Evolutionary conservation across 2,113 vertebrate species (phyloP).

Genomic region (Hemibagrus wyckioides): DNA sequence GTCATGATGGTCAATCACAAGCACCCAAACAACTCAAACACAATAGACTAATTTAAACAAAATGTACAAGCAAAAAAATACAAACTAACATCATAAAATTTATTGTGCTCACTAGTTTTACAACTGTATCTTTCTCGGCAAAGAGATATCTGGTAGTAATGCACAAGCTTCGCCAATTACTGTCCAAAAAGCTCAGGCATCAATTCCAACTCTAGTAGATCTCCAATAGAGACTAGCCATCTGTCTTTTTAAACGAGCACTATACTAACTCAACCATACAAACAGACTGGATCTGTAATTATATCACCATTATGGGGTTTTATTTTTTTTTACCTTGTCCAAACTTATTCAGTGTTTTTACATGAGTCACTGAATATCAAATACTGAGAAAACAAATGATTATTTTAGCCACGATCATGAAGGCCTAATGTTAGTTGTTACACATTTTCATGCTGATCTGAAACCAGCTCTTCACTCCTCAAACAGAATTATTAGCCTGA

Average conservation of each 20-base stretch:
- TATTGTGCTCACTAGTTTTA: not conserved
- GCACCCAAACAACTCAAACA: constrained; percentile 6
- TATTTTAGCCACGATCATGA: not conserved
- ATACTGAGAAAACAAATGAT: not conserved
- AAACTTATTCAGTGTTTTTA: not conserved
- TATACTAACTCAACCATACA: constrained; percentile 26
- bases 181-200: constrained; percentile 17
- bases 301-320: not conserved
- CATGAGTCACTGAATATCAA: not conserved
- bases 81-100: not conserved
- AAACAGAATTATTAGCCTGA: not conserved
- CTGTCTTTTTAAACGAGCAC: constrained; percentile 45
- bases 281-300: not conserved
- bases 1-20: constrained; percentile 4
- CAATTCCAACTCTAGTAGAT: constrained; percentile 47
- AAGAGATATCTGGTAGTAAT: not conserved
- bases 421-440: no score
- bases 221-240: constrained; percentile 50
- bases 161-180: constrained; percentile 15
- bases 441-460: not conserved
- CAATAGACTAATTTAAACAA: not conserved
- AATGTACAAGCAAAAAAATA: not conserved
- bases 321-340: not conserved
- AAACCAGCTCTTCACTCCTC: not conserved
- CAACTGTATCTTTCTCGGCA: not conserved